Evolutionary conservation across 1,140 invertebrate genomes (phyloP).

Genomic region (Zaprionus camerounensis): DNA sequence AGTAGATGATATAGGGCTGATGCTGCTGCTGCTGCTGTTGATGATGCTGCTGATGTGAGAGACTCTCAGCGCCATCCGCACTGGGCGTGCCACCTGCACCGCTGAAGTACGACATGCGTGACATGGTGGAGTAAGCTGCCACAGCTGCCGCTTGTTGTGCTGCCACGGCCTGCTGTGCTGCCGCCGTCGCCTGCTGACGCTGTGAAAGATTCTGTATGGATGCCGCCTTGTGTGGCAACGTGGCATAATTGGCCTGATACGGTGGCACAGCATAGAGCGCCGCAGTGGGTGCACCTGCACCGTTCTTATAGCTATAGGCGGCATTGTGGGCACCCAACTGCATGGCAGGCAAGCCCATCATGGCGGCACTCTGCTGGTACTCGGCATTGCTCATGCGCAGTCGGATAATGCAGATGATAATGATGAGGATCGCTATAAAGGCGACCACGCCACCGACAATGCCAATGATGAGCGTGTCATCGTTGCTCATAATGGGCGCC

Average conservation of each 20-base stretch:
- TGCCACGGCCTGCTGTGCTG: constrained; percentile 73
- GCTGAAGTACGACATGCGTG: constrained; percentile 82
- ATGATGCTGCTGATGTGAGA: constrained; percentile 65
- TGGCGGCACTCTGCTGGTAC: constrained; percentile 88
- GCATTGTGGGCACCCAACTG: constrained; percentile 85
- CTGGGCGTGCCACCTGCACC: constrained; percentile 51
- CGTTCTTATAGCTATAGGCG: constrained; percentile 85
- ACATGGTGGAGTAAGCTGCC: constrained; percentile 83
- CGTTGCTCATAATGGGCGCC: constrained; percentile 89
- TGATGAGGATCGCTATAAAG: constrained; percentile 94
- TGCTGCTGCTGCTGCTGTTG: constrained; percentile 70
- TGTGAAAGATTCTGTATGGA: constrained; percentile 85
- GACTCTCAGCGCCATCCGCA: constrained; percentile 63
- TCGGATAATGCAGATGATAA: constrained; percentile 94
- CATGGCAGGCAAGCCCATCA: constrained; percentile 85
- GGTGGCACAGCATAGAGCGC: constrained; percentile 85
- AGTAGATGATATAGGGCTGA: constrained; percentile 83
- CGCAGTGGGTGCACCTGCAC: constrained; percentile 84
- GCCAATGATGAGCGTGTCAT: constrained; percentile 95
- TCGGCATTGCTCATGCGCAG: constrained; percentile 88
- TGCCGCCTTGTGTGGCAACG: constrained; percentile 87
- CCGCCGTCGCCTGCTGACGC: constrained; percentile 83
- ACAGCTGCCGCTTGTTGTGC: constrained; percentile 76
- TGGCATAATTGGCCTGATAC: constrained; percentile 86
- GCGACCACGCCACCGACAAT: constrained; percentile 96